Conservation (phyloP, 2,113 vertebrate genomes). For the Scalopus aquaticus region DNA sequence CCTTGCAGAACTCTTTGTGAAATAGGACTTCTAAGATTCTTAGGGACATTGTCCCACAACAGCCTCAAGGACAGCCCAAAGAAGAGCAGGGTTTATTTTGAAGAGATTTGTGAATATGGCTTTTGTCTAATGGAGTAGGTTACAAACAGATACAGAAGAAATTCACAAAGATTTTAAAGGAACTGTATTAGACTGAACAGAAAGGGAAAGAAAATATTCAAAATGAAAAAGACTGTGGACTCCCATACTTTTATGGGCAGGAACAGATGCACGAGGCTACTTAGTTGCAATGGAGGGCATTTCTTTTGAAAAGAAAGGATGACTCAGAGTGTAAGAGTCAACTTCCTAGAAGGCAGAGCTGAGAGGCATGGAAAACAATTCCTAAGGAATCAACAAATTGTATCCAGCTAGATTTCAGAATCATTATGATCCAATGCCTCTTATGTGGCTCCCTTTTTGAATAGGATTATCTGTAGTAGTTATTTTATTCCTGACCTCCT, state of each 20-base stretch:
- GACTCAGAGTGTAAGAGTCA: neutral
- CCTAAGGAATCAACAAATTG: neutral
- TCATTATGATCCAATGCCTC: neutral
- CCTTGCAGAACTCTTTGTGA: neutral
- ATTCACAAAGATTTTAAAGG: constrained; percentile 24
- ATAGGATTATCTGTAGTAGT: neutral
- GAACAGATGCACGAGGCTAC: neutral
- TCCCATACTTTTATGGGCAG: neutral
- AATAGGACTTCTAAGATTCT: neutral
- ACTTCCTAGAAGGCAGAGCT: neutral
- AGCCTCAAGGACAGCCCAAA: neutral
- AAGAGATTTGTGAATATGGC: neutral
- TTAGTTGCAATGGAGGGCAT: neutral
- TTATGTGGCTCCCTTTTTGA: neutral
- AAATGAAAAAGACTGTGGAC: neutral
- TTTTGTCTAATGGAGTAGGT: neutral
- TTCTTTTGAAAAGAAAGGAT: neutral
- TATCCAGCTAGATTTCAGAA: neutral
- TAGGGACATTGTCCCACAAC: neutral
- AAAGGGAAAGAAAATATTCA: neutral
- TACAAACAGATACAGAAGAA: constrained; percentile 25
- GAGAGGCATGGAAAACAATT: neutral
- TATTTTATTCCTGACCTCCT: neutral
- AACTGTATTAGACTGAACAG: neutral
- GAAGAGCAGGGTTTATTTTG: neutral